Evolutionary conservation across 2,797 vertebrate species (phyloP), one percentile per base, ranked within the genome.

Genomic region (Buphagus erythrorhynchus): DNA sequence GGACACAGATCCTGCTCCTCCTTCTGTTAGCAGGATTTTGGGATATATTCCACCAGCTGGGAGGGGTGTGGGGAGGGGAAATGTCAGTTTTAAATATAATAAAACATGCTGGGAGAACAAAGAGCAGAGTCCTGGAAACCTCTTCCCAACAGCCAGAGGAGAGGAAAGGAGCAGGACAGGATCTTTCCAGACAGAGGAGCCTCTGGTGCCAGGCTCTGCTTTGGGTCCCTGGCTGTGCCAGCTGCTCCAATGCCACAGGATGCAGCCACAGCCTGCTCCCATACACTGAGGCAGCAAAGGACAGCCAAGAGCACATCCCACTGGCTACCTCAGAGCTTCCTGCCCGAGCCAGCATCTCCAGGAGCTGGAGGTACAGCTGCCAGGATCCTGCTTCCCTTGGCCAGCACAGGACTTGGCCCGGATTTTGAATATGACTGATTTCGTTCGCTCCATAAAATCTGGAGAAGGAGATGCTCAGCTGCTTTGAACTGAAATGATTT

Each of bases 281-380:
- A 52, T 88, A 84, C 79, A 45, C 10, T 19, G 74, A 88, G 76
- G 88, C 88, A 77, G 77, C 29, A 82, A 93, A 95, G 94, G 94
- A 95, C 88, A 79, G 95, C 93, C 96, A 96, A 92, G 29, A 67
- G 45, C 31, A 93, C 92, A 82, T 94, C 96, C 95, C 93, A 87
- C 87, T 1, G 22, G 89, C 90, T 16, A 79, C 87, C 93, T 82
- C 49, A 3, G 12, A 49, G 77, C 85, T 69, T 81, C 92, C 59
- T 59, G 19, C 73, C 86, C 43, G 8, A 90, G 92, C 95, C 94
- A 94, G 86, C 88, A 82, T 52, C 93, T 93, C 95, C 3, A 5
- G 93, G 88, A 95, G 86, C 68, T 61, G 92, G 11, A 62, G 93
- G 63, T 77, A 76, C 95, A 97, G 95, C 95, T 96, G 93, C 95